Conservation (phyloP, 2,888 invertebrate species). For the Liodrosophila aerea region DNA sequence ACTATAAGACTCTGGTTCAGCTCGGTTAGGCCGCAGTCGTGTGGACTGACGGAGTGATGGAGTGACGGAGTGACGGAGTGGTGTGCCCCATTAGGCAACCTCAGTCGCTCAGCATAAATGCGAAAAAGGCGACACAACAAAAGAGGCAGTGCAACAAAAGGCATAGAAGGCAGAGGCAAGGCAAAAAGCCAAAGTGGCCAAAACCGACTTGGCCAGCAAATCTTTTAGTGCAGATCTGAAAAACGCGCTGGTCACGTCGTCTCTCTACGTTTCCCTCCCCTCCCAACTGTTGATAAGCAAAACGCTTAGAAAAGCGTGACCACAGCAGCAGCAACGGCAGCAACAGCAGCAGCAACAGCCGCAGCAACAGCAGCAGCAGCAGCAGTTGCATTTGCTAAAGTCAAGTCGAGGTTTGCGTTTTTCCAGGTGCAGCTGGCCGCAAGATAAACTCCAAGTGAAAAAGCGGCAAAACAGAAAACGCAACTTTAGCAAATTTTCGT, state of each 20-base stretch:
- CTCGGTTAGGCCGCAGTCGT: constrained; percentile 45
- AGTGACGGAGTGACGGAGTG: too few relatives aligned
- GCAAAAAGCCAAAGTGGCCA: constrained; percentile 65
- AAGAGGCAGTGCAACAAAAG: constrained; percentile 34
- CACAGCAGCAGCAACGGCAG: constrained; percentile 42
- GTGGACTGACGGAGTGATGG: too few relatives aligned
- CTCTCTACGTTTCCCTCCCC: constrained; percentile 10
- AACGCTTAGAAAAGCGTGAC: constrained; percentile 77
- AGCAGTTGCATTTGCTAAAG: constrained; percentile 9
- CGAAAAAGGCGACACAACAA: constrained; percentile 23
- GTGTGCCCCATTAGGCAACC: constrained; percentile 51
- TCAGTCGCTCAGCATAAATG: constrained; percentile 22
- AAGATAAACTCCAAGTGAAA: constrained; percentile 61
- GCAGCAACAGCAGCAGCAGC: constrained; percentile 5
- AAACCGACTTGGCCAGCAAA: constrained; percentile 48
- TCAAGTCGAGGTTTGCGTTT: constrained; percentile 28
- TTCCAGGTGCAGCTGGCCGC: constrained; percentile 53
- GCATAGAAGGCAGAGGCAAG: constrained; percentile 14
- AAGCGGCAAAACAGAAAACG: constrained; percentile 50
- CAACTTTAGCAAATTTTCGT: constrained; percentile 73
- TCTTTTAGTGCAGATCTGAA: constrained; percentile 72
- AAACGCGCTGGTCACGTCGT: constrained; percentile 62
- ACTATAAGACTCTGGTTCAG: constrained; percentile 33
- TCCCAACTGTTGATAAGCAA: constrained; percentile 56
- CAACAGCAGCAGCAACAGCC: constrained; percentile 10